Base-by-base conservation (phyloP, 2,888 invertebrate genomes). In the Phyto melanocephala region DNA sequence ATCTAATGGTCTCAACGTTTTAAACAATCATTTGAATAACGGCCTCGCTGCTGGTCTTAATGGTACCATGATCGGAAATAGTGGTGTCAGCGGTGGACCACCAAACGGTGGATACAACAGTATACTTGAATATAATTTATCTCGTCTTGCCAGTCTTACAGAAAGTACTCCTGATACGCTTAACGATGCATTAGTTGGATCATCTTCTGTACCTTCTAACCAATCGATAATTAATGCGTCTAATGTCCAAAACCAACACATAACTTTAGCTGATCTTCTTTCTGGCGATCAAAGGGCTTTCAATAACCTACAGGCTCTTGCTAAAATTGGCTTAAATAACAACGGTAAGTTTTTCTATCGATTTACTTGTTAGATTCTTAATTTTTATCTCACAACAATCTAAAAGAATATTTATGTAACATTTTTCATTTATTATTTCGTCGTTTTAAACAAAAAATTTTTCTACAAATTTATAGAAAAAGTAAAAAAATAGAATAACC, bases 291-390 rank as follows among this genome's bases (percentile, higher is more conserved):
- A 94, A 86, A 95, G 95, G 87, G 96, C 97, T 11, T 94, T 96
- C 87, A 96, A 96, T 91, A 98, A 97, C 92, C 92, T 98, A 85
- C 96, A 97, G 89, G 97, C 96, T 33, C 93, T 98, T 80, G 97
- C 97, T 79, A 97, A 97, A 91, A 93, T 97, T 75, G 97, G 97
- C 88, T 91, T 95, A 65, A 94, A 93, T 84, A 92, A 91, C 87
- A 93, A 94, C 87, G 94, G 95, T 95, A 90, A 92, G 92, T 89
- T 22, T 22, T 28, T 8, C 22, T 47, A 5, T 2, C 4, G 33
- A 13, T 35, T 28, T 28, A 28, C 4, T 28, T 28, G 3, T 5
- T 28, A 6, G 4, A 28, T 28, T 28, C 3, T 5, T 28, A 28
- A 3, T n/a, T n/a, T n/a, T n/a, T n/a, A n/a, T n/a, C n/a, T n/a